phyloP scores from a whole-genome alignment of 2,888 invertebrate genomes.

The Dendrolimus pini region DNA sequence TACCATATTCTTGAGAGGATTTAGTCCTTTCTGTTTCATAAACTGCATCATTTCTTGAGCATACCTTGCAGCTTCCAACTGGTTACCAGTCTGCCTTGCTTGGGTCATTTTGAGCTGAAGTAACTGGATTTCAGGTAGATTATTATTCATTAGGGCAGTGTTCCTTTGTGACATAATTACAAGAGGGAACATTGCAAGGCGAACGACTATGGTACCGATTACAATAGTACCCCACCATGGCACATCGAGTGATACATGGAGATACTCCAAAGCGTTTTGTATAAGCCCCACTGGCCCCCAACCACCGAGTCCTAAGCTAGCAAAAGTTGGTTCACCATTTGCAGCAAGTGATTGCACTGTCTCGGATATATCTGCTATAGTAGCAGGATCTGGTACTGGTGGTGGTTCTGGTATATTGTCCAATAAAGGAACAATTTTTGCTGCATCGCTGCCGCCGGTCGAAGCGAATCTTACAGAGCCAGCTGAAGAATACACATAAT shows the following conservation, averaged over 20 bases:
- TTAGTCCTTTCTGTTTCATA: slow-evolving; percentile 89
- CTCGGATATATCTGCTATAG: slow-evolving; percentile 41
- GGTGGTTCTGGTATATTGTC: slow-evolving; percentile 68
- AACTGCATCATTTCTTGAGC: slow-evolving; percentile 87
- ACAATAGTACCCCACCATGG: slow-evolving; percentile 97
- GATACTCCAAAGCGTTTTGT: slow-evolving; percentile 86
- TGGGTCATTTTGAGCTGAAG: slow-evolving; percentile 91
- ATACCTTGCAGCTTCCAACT: slow-evolving; percentile 84
- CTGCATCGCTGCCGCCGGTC: slow-evolving; percentile 34
- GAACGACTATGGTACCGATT: slow-evolving; percentile 85
- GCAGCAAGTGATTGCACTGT: slow-evolving; percentile 56
- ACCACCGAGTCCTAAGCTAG: slow-evolving; percentile 88
- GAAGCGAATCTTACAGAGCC: slow-evolving; percentile 55
- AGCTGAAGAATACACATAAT: slow-evolving; percentile 59
- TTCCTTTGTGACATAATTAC: slow-evolving; percentile 89
- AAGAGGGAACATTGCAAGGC: slow-evolving; percentile 88
- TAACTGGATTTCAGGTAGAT: slow-evolving; percentile 89
- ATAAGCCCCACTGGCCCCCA: slow-evolving; percentile 89
- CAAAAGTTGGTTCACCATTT: slow-evolving; percentile 86
- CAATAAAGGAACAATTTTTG: slow-evolving; percentile 34
- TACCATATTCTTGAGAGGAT: slow-evolving; percentile 86
- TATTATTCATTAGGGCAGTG: slow-evolving; percentile 87
- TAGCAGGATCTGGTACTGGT: slow-evolving; percentile 54
- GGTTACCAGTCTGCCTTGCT: slow-evolving; percentile 89
- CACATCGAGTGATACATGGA: slow-evolving; percentile 87